A percentile compares a stretch with the other conserved stretches of the same genome.
Conservation (phyloP, 2,888 invertebrate genomes). For the Ectemnius continuus region DNA sequence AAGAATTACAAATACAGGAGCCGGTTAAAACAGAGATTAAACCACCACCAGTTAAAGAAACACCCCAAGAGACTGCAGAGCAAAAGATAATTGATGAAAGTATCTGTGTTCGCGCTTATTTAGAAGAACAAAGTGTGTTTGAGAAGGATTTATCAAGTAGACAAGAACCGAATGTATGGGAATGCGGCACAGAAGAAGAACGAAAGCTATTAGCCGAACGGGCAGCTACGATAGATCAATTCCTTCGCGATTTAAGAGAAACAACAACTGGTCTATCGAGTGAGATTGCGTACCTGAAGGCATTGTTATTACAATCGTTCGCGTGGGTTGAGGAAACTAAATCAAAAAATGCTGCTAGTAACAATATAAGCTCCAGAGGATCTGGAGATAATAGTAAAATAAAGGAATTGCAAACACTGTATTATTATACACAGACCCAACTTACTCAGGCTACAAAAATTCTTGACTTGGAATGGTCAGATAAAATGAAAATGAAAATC, state of each 20-base stretch:
- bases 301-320: conserved; percentile 80
- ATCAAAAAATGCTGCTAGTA: conserved; percentile 77
- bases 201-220: conserved; percentile 79
- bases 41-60: conserved; percentile 38
- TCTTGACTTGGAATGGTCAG: conserved; percentile 88
- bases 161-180: conserved; percentile 66
- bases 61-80: conserved; percentile 45
- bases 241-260: conserved; percentile 82
- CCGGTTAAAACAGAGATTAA: conserved; percentile 44
- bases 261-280: conserved; percentile 81
- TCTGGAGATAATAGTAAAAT: conserved; percentile 85
- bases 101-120: conserved; percentile 67
- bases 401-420: conserved; percentile 84
- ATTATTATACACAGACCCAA: conserved; percentile 87
- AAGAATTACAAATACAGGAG: conserved; percentile 41
- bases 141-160: conserved; percentile 70
- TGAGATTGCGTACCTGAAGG: conserved; percentile 81
- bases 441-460: conserved; percentile 85
- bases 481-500: conserved; percentile 79
- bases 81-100: conserved; percentile 65
- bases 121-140: conserved; percentile 70
- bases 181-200: conserved; percentile 82
- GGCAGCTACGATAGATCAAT: conserved; percentile 80
- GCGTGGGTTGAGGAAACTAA: conserved; percentile 81
- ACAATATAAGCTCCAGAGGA: conserved; percentile 78